Conservation (phyloP, 2,888 invertebrate species). For the Stomorhina lunata region DNA sequence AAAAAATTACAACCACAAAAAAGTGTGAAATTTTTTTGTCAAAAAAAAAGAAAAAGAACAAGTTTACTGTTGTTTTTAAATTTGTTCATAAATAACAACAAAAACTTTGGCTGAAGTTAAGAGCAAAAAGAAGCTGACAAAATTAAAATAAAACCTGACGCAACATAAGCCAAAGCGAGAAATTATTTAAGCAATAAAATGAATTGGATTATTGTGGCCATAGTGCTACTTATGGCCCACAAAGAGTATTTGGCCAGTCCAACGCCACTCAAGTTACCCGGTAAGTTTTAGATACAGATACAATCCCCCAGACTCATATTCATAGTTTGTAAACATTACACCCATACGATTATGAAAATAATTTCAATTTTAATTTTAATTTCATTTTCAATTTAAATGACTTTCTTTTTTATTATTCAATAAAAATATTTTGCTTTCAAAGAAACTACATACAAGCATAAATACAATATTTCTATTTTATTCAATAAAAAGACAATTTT, state of each 20-base stretch:
- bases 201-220: conserved; percentile 79
- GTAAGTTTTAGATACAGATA: too few relatives aligned
- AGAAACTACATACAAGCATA: conserved; percentile 2
- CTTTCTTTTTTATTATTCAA: conserved; percentile 20
- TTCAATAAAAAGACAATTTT: conserved; percentile 17
- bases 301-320: neutral
- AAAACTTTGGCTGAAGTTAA: conserved; percentile 11
- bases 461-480: too few relatives aligned
- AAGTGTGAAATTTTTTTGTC: conserved; percentile 26
- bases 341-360: neutral
- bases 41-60: conserved; percentile 34
- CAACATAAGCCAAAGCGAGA: conserved; percentile 23
- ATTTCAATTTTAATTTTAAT: conserved; percentile 23
- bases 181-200: conserved; percentile 69
- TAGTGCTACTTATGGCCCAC: conserved; percentile 78
- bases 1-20: conserved; percentile 23
- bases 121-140: neutral
- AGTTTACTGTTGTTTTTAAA: conserved; percentile 35
- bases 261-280: conserved; percentile 78
- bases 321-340: too few relatives aligned
- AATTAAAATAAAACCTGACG: conserved; percentile 15
- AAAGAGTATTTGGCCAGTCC: conserved; percentile 78
- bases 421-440: neutral
- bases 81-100: conserved; percentile 25
- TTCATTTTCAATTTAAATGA: conserved; percentile 49